Base-by-base conservation (phyloP, 2,113 vertebrate genomes). In the Sceloporus undulatus region DNA sequence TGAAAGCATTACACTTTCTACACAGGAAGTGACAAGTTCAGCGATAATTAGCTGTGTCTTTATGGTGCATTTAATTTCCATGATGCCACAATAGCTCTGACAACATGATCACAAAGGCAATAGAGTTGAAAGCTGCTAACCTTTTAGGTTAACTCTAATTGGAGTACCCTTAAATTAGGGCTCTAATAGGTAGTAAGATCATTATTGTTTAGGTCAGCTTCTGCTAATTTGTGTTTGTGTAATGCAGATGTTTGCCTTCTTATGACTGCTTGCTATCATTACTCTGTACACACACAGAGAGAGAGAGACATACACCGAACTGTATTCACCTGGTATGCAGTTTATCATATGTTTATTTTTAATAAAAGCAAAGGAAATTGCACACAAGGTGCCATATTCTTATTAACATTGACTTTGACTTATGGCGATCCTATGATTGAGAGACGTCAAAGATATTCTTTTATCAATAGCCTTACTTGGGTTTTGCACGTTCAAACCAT, bases 91-190 rank as follows among this genome's bases (percentile, higher is more conserved):
- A 5, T 40, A 84, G 84, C 87, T 82, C 84, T 85, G 71, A 87
- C 90, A 77, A 48, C 9, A 80, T 78, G 87, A 91, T 83, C 73
- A 79, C 85, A 91, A 91, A 90, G 87, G 93, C 88, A 34, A 66
- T 80, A 84, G 92, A 89, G 89, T 94, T 80, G 73, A 91, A 95
- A 92, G 93, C 85, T 77, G 85, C 56, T 80, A 87, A 93, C 95
- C 95, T 95, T 88, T 80, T 78, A 88, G 93, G 92, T 94, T 94
- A 92, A 87, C 87, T 92, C 66, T 94, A 93, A 95, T 93, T 94
- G 93, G 92, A 92, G 87, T 85, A 86, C 21, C 76, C 92, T 94
- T 93, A 95, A 94, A 96, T 95, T 94, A 95, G 62, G 94, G 93
- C 91, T 94, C 89, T 94, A 91, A 95, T 94, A 76, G 86, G 65